Evolutionary conservation across 2,888 invertebrate species (phyloP), one percentile per base, ranked within the genome.

Genomic region (Agriotes lineatus): DNA sequence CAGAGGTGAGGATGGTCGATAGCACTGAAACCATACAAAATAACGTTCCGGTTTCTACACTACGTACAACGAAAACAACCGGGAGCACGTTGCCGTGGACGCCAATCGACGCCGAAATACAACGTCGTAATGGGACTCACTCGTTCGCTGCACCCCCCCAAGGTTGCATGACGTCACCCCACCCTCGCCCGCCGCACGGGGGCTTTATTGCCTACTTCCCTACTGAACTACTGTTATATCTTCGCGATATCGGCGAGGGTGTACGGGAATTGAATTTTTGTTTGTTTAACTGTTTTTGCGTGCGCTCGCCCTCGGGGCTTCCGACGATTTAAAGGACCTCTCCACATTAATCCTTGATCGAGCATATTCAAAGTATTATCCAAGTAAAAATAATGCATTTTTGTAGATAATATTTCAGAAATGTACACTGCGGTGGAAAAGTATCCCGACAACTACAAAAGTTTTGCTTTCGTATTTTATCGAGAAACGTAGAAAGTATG

Each of bases 141-240:
- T 42, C 68, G 67, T 66, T 70, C 64, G 61, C 56, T 56, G 69
- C 75, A 72, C 74, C 71, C 59, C 52, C 64, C 71, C 72, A 73
- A 74, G 75, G 74, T 71, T 74, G 70, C 63, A 44, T 75, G 70
- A 72, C 74, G 75, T 74, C 74, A 75, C 30, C 39, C 48, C 69
- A 67, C 66, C 70, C 66, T 67, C 61, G 33, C 50, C 56, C 60
- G n/a, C 12, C 22, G 16, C 65, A 39, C 20, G 37, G 25, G 64
- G 67, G 67, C 44, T 69, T 64, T 71, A 73, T 76, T 77, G 74
- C 74, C 77, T 72, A 78, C 73, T 79, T 78, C 77, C 79, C 80
- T 72, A 79, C 76, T 80, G 78, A 78, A 73, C 77, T 70, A 76
- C 57, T 75, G 73, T 45, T 66, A 20, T 64, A 63, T 68, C 58